Conservation (phyloP, 1,140 invertebrate genomes). For the Pseudomyrmex gracilis region DNA sequence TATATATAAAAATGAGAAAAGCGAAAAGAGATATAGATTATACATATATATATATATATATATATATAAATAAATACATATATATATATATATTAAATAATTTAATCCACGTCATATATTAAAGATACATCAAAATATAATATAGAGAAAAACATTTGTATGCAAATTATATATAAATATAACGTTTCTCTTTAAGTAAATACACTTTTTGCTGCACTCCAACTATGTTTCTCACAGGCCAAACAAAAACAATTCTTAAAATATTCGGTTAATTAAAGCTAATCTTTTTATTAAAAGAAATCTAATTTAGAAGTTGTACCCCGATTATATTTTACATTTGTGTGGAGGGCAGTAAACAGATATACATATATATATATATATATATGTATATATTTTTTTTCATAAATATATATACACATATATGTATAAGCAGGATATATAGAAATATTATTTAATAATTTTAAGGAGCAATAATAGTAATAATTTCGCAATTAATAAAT, state of each 20-base stretch:
- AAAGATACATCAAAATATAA: slow-evolving; percentile 59
- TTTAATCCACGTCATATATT: slow-evolving; percentile 36
- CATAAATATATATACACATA: too few relatives aligned
- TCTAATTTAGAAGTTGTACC: slow-evolving; percentile 66
- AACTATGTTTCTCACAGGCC: slow-evolving; percentile 74
- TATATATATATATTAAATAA: too few relatives aligned
- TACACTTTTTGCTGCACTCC: slow-evolving; percentile 77
- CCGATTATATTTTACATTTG: too few relatives aligned
- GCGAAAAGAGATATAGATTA: slow-evolving; percentile 41
- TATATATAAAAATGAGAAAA: slow-evolving; percentile 66
- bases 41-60: too few relatives aligned
- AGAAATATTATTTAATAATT: slow-evolving; percentile 82
- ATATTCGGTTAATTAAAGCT: slow-evolving; percentile 61
- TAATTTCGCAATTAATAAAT: slow-evolving; percentile 84
- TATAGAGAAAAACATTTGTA: slow-evolving; percentile 63
- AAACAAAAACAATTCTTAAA: slow-evolving; percentile 53
- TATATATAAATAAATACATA: too few relatives aligned
- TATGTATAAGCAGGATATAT: slow-evolving; percentile 67
- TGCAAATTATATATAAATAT: slow-evolving; percentile 66
- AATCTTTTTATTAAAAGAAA: slow-evolving; percentile 44
- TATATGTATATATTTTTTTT: not conserved
- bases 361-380: not conserved
- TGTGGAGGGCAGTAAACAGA: slow-evolving; percentile 79
- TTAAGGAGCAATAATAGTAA: slow-evolving; percentile 83
- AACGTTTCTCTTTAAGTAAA: slow-evolving; percentile 66